Base-by-base conservation (phyloP, 2,797 vertebrate species). In the Crocidura indochinensis region DNA sequence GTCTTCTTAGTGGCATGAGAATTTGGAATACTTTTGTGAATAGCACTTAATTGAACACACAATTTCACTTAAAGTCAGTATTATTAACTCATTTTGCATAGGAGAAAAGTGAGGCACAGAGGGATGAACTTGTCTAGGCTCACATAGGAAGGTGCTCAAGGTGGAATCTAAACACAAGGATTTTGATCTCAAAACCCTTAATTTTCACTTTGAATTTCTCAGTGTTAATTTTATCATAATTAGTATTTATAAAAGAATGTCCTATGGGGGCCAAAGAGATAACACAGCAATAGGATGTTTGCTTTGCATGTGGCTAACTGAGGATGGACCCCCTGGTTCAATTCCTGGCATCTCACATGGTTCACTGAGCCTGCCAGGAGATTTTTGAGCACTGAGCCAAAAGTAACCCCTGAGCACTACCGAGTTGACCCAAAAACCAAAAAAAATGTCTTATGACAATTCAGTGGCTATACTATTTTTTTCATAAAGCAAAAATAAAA, bases 61-160 rank as follows among this genome's bases (percentile, higher is more conserved):
- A 75, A 27, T 27, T 22, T 31, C 10, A 6, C 65, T 7, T 71
- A 75, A 75, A 10, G 6, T 69, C 19, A 62, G 22, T 88, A 64
- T 73, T 86, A 49, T 62, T 68, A 84, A 90, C 11, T 47, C 31
- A 83, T 72, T 87, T 79, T 72, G 49, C 17, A 90, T n/a, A 65
- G 20, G 19, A 92, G 51, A 17, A 76, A 82, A 82, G 49, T 51
- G 62, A 87, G 14, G 19, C 46, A 87, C 12, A 27, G 72, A 64
- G 47, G 88, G 44, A 75, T 75, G 44, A 74, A 83, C 22, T 74
- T 84, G 69, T 17, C 10, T 4, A 27, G 62, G 27, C 20, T 84
- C 10, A 74, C 49, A 74, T 15, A 77, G 53, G 11, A 82, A 75
- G 4, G 31, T 49, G 51, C 11, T 91, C 38, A 51, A 22, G 26